These are phyloP conservation scores for Phytoseiulus persimilis DNA, from an alignment of 2,888 invertebrate species.

Conservation along the genomic window DNA sequence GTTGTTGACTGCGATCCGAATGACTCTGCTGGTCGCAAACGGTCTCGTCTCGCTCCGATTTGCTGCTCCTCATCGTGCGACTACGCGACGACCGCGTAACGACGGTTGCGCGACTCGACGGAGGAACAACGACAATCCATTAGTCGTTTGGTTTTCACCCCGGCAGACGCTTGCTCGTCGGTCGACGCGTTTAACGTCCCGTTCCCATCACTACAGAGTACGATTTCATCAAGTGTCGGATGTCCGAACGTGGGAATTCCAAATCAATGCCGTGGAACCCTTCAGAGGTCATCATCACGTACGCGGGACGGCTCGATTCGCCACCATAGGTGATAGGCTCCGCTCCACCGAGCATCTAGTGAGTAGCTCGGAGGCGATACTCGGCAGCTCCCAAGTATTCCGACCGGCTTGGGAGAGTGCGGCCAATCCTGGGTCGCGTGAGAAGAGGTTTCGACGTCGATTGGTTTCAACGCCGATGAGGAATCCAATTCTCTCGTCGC, in stretches of 20 bases:
- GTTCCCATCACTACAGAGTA: background rate
- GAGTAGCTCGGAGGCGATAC: too few species aligned
- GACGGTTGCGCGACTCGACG: background rate
- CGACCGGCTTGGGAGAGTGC: too few species aligned
- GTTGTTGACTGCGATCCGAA: background rate
- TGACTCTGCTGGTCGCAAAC: background rate
- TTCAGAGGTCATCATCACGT: too few species aligned
- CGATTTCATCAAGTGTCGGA: background rate
- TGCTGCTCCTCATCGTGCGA: background rate
- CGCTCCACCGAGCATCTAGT: too few species aligned
- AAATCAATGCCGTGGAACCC: too few species aligned
- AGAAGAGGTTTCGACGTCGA: too few species aligned
- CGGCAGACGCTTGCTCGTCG: background rate
- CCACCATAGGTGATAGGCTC: too few species aligned
- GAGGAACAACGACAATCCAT: background rate
- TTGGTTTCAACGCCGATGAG: too few species aligned
- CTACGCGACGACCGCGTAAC: background rate
- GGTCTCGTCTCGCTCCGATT: background rate
- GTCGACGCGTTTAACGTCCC: background rate
- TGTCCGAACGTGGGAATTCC: background rate
- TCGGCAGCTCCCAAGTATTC: too few species aligned
- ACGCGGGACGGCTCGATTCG: too few species aligned
- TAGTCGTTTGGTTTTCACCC: background rate
- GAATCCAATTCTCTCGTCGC: too few species aligned
- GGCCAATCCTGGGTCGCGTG: too few species aligned